phyloP scores from a whole-genome alignment of 2,113 vertebrate genomes.

The Spheniscus mendiculus region DNA sequence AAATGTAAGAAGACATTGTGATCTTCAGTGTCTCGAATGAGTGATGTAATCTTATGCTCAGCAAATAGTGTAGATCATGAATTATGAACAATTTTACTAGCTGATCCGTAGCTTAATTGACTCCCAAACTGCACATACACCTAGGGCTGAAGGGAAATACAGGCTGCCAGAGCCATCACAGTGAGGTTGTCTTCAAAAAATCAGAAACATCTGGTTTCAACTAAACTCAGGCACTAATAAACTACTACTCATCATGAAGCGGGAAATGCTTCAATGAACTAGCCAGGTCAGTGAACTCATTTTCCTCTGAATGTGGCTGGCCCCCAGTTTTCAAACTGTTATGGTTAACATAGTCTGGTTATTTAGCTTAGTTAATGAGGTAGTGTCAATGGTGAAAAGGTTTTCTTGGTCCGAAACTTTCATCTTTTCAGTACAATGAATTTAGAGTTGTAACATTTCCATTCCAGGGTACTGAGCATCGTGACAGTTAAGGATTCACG shows the following conservation, averaged over 20 bases:
- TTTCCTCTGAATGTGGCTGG: not conserved
- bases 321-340: not conserved
- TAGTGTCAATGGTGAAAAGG: not conserved
- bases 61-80: not conserved
- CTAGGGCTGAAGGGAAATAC: not conserved
- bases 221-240: constrained; percentile 29
- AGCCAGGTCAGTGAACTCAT: constrained; percentile 29
- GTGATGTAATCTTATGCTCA: not conserved
- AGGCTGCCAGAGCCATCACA: not conserved
- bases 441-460: not conserved
- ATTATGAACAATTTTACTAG: not conserved
- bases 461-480: not conserved
- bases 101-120: not conserved
- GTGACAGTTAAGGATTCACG: not conserved
- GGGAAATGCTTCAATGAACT: constrained; percentile 25
- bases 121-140: not conserved
- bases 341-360: not conserved
- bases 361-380: not conserved
- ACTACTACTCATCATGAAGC: constrained; percentile 9
- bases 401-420: not conserved
- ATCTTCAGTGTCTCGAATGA: not conserved
- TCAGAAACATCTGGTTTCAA: constrained; percentile 44
- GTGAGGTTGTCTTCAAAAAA: not conserved
- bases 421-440: not conserved
- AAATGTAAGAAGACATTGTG: not conserved